Base-by-base conservation (phyloP, 2,113 vertebrate species). In the Cochlearius cochlearius region DNA sequence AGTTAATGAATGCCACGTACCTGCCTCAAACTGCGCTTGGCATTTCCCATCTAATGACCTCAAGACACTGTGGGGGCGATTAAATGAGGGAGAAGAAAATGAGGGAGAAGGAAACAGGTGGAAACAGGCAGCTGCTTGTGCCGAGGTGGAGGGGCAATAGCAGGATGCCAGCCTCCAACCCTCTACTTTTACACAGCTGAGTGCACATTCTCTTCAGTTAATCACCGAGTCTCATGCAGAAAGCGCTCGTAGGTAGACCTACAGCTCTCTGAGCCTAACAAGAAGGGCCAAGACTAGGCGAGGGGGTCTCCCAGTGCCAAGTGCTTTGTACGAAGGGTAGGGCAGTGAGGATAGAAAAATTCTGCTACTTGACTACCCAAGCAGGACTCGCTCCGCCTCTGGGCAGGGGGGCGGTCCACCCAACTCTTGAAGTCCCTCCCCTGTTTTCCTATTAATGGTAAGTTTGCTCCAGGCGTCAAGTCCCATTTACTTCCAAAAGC, bases 141-240 rank as follows among this genome's bases (percentile, higher is more conserved):
- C 49, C 45, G 49, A 52, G 38, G 32, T 1, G 39, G 32, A 45
- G 30, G 17, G n/a, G 14, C 16, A 49, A 7, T 0, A 58, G 47
- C 39, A 72, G 47, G 59, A 73, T 26, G n/a, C 19, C 39, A 15
- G 52, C 3, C 59, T 52, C 74, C 10, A 58, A 13, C 13, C 6
- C 47, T 56, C 36, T 34, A 25, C 30, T 23, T 22, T 76, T 17
- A 19, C 4, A 4, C 3, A 53, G 47, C 66, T 0, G 3, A 69
- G 34, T 1, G 2, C 25, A 41, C 0, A 0, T 55, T 81, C 52
- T 36, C 66, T 36, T 38, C 67, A 50, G 3, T 50, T 23, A 34
- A 18, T 14, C 50, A 25, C 26, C 0, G 0, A 13, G 20, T 13
- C 38, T 55, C 43, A 30, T 6, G 25, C 50, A 47, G 36, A 21